Base-by-base conservation (phyloP, 2,113 vertebrate species). In the Carlito syrichta region DNA sequence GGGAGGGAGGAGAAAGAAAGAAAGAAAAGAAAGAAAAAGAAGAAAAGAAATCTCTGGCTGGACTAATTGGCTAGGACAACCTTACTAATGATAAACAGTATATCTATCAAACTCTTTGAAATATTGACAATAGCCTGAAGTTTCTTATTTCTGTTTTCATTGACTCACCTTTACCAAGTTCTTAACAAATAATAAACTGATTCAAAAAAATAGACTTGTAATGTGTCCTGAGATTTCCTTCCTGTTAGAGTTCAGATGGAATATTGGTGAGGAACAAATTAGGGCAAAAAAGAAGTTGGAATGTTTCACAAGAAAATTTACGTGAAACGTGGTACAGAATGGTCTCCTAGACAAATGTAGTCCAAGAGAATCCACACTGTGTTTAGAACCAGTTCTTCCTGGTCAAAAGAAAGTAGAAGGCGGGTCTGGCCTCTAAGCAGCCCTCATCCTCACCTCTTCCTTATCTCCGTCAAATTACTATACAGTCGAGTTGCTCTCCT, bases 241-340 rank as follows among this genome's bases (percentile, higher is more conserved):
- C 69, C 60, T 62, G 6, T 30, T 43, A 23, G 17, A 20, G 17
- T 77, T 96, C 56, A n/a, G 35, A n/a, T 48, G 22, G 60, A 86
- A 32, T 48, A 54, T 30, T 66, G n/a, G 8, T 69, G 32, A 76
- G 52, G 23, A 79, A 90, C 20, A 78, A 74, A 87, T 60, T 25
- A 50, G 79, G 50, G 19, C 45, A 90, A 86, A 96, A 83, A n/a
- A 73, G 54, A 84, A 77, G 60, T 71, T 91, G 54, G 40, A 69
- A 89, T 38, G 17, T 77, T 92, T 85, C 60, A 38, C 45, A 77
- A 89, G 43, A 56, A 95, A 78, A 96, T 60, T 77, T 85, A 50
- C 69, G 74, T 32, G 83, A 79, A 95, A 32, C 0, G 22, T 58
- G 52, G 77, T 43, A 40, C 20, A 87, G 52, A 52, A 85, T 79